These are phyloP conservation scores for Heliconius hortense DNA, from an alignment of 2,888 invertebrate genomes.

Conservation along the genomic window DNA sequence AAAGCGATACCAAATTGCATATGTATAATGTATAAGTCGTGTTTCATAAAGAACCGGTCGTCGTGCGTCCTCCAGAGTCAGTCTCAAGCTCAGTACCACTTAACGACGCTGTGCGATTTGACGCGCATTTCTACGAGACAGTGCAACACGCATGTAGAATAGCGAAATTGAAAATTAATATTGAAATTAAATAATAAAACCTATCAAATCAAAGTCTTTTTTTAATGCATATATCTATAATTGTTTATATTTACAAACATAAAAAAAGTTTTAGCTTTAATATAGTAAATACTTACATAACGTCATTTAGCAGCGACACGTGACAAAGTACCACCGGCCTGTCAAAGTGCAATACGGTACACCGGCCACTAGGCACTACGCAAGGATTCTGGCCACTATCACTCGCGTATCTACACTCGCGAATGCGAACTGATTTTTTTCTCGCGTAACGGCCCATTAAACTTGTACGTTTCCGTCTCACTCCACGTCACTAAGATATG, in stretches of 20 bases:
- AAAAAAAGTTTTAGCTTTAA: background rate
- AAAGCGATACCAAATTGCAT: slow-evolving; percentile 24
- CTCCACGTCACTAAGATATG: slow-evolving; percentile 68
- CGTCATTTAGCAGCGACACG: slow-evolving; percentile 58
- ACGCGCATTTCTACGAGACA: slow-evolving; percentile 44
- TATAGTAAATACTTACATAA: slow-evolving; percentile 53
- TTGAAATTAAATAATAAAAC: background rate
- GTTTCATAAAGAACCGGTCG: slow-evolving; percentile 42
- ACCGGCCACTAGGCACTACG: slow-evolving; percentile 64
- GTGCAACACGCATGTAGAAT: slow-evolving; percentile 10
- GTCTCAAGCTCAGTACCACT: slow-evolving; percentile 48
- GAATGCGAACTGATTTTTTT: slow-evolving; percentile 82
- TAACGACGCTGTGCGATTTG: slow-evolving; percentile 48
- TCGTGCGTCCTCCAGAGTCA: slow-evolving; percentile 26
- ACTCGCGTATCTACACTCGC: slow-evolving; percentile 81
- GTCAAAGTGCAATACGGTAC: slow-evolving; percentile 46
- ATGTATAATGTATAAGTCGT: slow-evolving; percentile 18
- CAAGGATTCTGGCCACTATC: slow-evolving; percentile 67
- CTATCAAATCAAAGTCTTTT: background rate
- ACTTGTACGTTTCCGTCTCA: slow-evolving; percentile 81
- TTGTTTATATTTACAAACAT: background rate
- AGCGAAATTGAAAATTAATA: background rate
- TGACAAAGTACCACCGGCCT: slow-evolving; percentile 43
- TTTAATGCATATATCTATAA: background rate
- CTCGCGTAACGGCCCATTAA: slow-evolving; percentile 82